Evolutionary conservation across 2,113 vertebrate genomes (phyloP).

Genomic region (Ancistrus triradiatus): DNA sequence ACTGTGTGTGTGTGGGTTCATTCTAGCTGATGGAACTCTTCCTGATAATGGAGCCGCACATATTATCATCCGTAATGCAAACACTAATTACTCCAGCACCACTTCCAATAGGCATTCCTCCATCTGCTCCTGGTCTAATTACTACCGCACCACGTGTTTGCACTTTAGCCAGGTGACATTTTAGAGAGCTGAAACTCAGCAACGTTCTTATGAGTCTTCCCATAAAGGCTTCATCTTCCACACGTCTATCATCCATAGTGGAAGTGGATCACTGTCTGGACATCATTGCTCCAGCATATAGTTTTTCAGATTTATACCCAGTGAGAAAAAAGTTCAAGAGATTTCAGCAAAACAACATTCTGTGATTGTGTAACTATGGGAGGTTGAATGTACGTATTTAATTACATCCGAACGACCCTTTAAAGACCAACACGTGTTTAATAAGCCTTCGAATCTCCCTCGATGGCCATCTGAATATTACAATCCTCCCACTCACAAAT

Average conservation of each 20-base stretch:
- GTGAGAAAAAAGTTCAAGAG: too few species aligned
- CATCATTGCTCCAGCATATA: too few species aligned
- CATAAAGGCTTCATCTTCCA: too few species aligned
- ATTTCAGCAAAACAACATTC: not conserved
- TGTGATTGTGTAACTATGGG: not conserved
- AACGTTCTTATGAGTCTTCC: not conserved
- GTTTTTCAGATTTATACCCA: too few species aligned
- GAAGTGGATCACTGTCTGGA: too few species aligned
- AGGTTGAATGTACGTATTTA: conserved; percentile 24
- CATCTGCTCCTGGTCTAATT: conserved; percentile 23
- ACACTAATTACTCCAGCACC: conserved; percentile 31
- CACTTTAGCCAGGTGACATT: conserved; percentile 31
- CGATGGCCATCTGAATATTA: conserved; percentile 22
- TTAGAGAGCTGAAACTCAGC: not conserved
- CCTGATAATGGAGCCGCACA: conserved; percentile 21
- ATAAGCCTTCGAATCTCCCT: conserved; percentile 32
- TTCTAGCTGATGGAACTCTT: conserved; percentile 29
- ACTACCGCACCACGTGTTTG: not conserved
- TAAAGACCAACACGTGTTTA: conserved; percentile 38
- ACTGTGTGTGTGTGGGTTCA: conserved; percentile 31
- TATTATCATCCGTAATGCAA: conserved; percentile 38
- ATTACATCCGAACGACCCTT: conserved; percentile 32
- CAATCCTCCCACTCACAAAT: conserved; percentile 21
- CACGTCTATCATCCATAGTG: too few species aligned
- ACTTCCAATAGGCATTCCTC: conserved; percentile 10